A percentile compares a stretch with the other conserved stretches of the same genome.
Conservation (phyloP, 2,113 vertebrate species). For the Centrocercus urophasianus region DNA sequence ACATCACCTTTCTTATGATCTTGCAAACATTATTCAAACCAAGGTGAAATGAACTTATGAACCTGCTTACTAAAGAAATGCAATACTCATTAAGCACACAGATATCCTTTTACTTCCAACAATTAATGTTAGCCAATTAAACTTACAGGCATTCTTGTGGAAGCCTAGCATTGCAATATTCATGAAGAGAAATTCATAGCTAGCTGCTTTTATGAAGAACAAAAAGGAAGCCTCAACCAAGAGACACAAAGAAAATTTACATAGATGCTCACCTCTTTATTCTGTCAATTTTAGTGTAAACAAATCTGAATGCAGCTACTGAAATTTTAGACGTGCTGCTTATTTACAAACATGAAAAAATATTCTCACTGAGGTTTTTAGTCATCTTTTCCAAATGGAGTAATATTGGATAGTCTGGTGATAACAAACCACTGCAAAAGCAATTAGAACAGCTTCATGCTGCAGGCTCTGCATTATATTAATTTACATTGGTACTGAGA, state of each 20-base stretch:
- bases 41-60: neutral
- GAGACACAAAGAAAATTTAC: neutral
- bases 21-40: neutral
- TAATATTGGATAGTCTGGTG: neutral
- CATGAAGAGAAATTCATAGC: neutral
- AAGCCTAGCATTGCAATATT: neutral
- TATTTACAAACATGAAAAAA: neutral
- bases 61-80: neutral
- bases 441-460: neutral
- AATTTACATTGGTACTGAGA: neutral
- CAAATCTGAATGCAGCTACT: neutral
- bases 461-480: neutral
- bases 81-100: slow-evolving; percentile 25
- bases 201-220: neutral
- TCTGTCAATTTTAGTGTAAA: neutral
- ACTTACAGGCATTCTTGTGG: neutral
- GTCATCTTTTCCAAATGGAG: neutral
- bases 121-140: neutral
- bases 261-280: neutral
- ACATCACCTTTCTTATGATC: neutral
- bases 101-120: neutral
- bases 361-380: neutral
- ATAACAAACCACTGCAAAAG: neutral
- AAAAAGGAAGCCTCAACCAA: neutral
- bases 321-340: neutral